These are phyloP conservation scores for Aphis gossypii DNA, from an alignment of 1,140 invertebrate species.

Conservation along the genomic window DNA sequence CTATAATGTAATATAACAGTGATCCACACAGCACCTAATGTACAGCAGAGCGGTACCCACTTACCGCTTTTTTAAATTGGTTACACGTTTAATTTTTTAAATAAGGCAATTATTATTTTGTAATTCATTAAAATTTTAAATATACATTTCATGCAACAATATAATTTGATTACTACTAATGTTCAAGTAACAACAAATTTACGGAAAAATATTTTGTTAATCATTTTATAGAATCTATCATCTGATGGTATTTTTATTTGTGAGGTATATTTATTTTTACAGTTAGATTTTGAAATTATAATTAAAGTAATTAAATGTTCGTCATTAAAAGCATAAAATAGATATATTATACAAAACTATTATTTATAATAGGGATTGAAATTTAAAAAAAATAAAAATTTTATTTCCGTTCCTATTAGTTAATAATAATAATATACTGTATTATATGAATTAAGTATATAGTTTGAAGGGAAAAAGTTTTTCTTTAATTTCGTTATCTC, in stretches of 20 bases:
- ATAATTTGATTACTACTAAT: background rate
- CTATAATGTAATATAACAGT: too few relatives aligned
- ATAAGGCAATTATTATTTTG: background rate
- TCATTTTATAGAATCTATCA: too few relatives aligned
- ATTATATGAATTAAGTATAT: background rate
- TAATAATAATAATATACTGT: conserved; percentile 36
- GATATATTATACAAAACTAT: background rate
- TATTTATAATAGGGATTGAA: background rate
- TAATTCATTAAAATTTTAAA: background rate
- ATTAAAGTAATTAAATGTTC: background rate
- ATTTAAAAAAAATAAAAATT: background rate
- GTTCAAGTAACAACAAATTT: background rate
- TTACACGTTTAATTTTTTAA: background rate
- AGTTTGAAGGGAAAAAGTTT: conserved; percentile 1
- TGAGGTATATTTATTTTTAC: too few relatives aligned
- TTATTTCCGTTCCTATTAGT: background rate
- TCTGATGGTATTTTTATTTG: background rate
- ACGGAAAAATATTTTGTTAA: background rate
- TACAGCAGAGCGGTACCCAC: too few relatives aligned
- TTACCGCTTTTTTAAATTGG: too few relatives aligned
- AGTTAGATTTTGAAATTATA: background rate
- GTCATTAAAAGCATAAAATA: background rate
- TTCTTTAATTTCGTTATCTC: conserved; percentile 54
- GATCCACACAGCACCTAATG: too few relatives aligned
- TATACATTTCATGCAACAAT: conserved; percentile 1